These are phyloP conservation scores for Natrix natrix DNA, from an alignment of 2,797 vertebrate genomes.

Conservation along the genomic window DNA sequence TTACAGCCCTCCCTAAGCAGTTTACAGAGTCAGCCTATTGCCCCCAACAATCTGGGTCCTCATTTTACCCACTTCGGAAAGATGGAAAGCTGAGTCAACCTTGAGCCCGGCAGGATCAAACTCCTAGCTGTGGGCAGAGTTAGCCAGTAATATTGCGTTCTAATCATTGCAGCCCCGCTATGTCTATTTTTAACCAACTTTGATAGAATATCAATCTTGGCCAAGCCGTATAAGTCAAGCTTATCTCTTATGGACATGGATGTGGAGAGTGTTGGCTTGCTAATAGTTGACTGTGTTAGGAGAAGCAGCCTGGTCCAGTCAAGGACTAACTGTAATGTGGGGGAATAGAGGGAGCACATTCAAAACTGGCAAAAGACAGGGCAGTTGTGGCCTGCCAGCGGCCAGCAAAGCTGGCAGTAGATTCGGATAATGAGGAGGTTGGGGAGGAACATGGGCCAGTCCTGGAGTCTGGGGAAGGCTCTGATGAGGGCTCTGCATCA, in stretches of 20 bases:
- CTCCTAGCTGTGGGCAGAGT: not conserved
- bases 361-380: not conserved
- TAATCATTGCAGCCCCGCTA: not conserved
- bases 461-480: no score
- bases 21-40: not conserved
- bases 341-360: not conserved
- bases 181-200: not conserved
- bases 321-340: not conserved
- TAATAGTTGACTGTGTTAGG: not conserved
- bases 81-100: not conserved
- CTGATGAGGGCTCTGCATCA: no score
- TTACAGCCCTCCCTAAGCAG: not conserved
- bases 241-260: not conserved
- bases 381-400: no score
- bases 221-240: not conserved
- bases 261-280: not conserved
- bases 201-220: not conserved
- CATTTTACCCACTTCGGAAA: not conserved
- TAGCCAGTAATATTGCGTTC: not conserved
- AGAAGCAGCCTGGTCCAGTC: not conserved
- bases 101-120: not conserved
- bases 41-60: not conserved
- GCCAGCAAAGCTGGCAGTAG: no score
- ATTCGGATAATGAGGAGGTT: no score
- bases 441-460: no score